These are phyloP conservation scores for Gerosis bhagava DNA, from an alignment of 2,888 invertebrate species.

Conservation along the genomic window DNA sequence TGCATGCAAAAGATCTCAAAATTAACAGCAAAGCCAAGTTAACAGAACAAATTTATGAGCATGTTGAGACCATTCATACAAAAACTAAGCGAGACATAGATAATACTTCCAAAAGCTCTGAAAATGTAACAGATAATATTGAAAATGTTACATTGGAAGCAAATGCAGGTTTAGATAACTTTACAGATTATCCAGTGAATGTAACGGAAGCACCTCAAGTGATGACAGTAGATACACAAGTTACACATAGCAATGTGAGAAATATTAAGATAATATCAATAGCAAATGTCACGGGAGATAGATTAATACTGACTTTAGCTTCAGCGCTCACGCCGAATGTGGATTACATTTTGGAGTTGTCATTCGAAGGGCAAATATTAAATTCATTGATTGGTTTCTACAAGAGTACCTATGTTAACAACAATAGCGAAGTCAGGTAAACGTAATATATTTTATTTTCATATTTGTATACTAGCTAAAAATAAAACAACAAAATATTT, in stretches of 20 bases:
- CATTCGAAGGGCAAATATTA: constrained; percentile 80
- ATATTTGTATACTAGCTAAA: too few relatives aligned
- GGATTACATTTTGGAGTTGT: constrained; percentile 80
- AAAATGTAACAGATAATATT: constrained; percentile 27
- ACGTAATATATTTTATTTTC: too few relatives aligned
- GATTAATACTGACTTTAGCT: constrained; percentile 55
- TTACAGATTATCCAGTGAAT: constrained; percentile 15
- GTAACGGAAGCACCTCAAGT: constrained; percentile 32
- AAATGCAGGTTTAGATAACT: too few relatives aligned
- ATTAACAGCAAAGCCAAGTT: constrained; percentile 60
- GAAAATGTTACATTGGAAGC: too few relatives aligned
- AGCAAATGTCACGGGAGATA: constrained; percentile 55
- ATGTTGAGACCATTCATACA: constrained; percentile 49
- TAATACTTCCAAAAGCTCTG: too few relatives aligned
- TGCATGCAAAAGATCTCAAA: constrained; percentile 77
- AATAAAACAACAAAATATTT: too few relatives aligned
- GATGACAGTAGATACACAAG: constrained; percentile 48
- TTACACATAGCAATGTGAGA: constrained; percentile 62
- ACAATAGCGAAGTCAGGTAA: constrained; percentile 67
- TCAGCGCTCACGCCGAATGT: constrained; percentile 64
- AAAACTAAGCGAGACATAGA: constrained; percentile 47
- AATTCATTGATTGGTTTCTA: constrained; percentile 86
- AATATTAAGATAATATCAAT: constrained; percentile 59
- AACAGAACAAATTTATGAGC: constrained; percentile 72
- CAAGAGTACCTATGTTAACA: constrained; percentile 82